Base-by-base conservation (phyloP, 2,113 vertebrate genomes). In the Edolisoma coerulescens region DNA sequence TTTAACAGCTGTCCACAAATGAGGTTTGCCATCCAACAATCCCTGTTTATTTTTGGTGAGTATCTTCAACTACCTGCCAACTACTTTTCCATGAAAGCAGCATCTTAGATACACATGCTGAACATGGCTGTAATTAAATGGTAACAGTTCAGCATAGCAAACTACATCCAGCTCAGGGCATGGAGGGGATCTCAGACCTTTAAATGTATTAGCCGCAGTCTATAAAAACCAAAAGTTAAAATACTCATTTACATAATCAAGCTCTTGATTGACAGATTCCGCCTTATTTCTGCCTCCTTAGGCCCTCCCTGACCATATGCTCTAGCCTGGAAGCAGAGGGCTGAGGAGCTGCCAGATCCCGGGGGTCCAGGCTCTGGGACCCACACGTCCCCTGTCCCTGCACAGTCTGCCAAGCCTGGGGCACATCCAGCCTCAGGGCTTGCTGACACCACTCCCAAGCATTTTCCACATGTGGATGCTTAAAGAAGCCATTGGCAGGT, bases 331-430 rank as follows among this genome's bases (percentile, higher is more conserved):
- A 70, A 57, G 61, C 37, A 67, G 50, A 32, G 33, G 7, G 24
- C 19, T 59, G 41, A 75, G 68, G 24, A 84, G 22, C 26, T 83
- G 39, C 35, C 44, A 59, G 35, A 20, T 45, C 41, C 18, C 1
- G 1, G 11, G 23, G 11, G 13, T 44, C 30, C 30, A 27, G 27
- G 21, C 33, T 53, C 42, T 27, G 39, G 28, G 32, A 86, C 11
- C 6, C 61, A 23, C 27, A 16, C 0, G 0, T 37, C 14, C 41
- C 20, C n/a, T 26, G 16, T 70, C 2, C 44, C 20, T 5, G 12
- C 2, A 0, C 0, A 19, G 22, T 53, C 16, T 79, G 67, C 37
- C 35, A 79, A 26, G 33, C 16, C 24, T 3, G 0, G 47, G 9
- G 9, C 53, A 44, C 24, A 39, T 27, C 50, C 33, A 69, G 57